Evolutionary conservation across 2,888 invertebrate genomes (phyloP).

Genomic region (Erebia epiphron): DNA sequence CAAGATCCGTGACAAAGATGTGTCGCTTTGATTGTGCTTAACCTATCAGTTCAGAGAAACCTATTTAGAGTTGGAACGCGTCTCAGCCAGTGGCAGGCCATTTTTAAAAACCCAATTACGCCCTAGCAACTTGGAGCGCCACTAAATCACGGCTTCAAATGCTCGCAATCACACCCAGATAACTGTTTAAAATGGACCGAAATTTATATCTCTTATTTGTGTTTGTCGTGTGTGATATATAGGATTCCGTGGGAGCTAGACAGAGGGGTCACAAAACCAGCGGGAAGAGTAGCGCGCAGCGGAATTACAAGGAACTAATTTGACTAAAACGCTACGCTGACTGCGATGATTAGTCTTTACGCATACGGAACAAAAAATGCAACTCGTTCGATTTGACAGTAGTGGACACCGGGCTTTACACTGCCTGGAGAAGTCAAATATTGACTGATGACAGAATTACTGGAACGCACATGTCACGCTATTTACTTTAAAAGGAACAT

Average conservation of each 20-base stretch:
- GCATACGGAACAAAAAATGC: too few relatives aligned
- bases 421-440: too few relatives aligned
- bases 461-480: too few relatives aligned
- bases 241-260: slow-evolving; percentile 44
- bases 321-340: too few relatives aligned
- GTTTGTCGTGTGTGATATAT: slow-evolving; percentile 49
- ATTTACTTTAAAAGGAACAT: too few relatives aligned
- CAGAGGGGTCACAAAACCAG: slow-evolving; percentile 4
- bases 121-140: slow-evolving; percentile 16
- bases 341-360: too few relatives aligned
- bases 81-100: neutral
- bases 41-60: neutral
- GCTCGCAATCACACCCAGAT: slow-evolving; percentile 44
- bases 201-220: slow-evolving; percentile 53
- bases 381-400: too few relatives aligned
- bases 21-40: neutral
- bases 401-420: too few relatives aligned
- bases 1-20: too few relatives aligned
- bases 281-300: neutral
- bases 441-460: too few relatives aligned
- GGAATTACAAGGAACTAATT: too few relatives aligned
- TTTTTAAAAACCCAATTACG: slow-evolving; percentile 17
- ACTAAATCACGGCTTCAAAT: slow-evolving; percentile 36
- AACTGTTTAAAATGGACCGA: slow-evolving; percentile 48
- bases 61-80: neutral